These are phyloP conservation scores for Drosophila pectinifera DNA, from an alignment of 1,140 invertebrate genomes.

Conservation along the genomic window DNA sequence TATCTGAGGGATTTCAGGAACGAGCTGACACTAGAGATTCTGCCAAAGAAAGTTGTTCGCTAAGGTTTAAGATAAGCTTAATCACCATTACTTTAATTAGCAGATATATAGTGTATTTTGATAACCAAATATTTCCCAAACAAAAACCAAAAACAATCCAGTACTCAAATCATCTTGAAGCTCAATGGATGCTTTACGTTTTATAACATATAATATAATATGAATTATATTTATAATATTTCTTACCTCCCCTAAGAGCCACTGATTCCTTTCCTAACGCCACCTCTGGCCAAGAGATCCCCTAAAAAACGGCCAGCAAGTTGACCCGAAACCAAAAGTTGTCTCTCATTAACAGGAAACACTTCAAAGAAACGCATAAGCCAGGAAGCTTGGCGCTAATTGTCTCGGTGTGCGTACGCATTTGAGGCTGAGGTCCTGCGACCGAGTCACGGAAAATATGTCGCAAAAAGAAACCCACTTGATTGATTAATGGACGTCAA, in stretches of 20 bases:
- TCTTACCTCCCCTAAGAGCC: neutral
- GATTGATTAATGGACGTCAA: conserved; percentile 79
- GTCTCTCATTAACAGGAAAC: conserved; percentile 61
- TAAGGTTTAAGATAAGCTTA: neutral
- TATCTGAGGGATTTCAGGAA: neutral
- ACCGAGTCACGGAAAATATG: conserved; percentile 38
- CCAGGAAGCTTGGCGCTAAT: conserved; percentile 58
- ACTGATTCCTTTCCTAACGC: neutral
- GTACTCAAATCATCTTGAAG: no score
- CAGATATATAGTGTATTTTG: no score
- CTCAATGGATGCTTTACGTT: no score
- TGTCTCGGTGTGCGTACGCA: conserved; percentile 38
- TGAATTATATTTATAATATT: no score
- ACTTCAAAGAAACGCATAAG: conserved; percentile 53
- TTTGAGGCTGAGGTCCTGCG: conserved; percentile 11
- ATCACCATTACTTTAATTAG: neutral
- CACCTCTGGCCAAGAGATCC: neutral
- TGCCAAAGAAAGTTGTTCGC: neutral
- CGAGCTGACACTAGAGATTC: neutral
- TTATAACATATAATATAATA: no score
- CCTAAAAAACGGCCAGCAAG: conserved; percentile 35
- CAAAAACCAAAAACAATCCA: no score
- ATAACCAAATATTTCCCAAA: no score
- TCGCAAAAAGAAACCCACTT: conserved; percentile 37
- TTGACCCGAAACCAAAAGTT: conserved; percentile 17